Evolutionary conservation across 1,140 invertebrate species (phyloP), one percentile per base, ranked within the genome.

Genomic region (Orchesella cincta): DNA sequence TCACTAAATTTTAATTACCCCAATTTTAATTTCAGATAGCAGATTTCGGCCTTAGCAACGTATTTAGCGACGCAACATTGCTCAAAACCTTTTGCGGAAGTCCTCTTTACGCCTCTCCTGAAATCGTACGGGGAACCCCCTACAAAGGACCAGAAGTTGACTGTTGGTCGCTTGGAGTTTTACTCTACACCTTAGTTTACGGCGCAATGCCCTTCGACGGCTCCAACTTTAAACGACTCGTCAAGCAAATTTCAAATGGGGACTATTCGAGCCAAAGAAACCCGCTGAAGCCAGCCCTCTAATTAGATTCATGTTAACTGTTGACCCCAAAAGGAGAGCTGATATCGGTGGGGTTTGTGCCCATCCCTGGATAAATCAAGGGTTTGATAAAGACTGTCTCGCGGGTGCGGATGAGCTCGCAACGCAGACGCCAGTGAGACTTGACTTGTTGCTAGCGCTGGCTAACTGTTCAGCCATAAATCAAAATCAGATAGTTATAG

Each of bases 181-280:
- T 99, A 26, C 87, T 99, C 0, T 99, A 99, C 84, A 99, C 98
- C 33, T 87, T 99, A 83, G 97, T 99, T 64, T 99, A 99, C 86
- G 97, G 98, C 83, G 95, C 97, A 80, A 99, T 99, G 98, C 98
- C 98, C 31, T 99, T 99, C 86, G 97, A 99, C 87, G 97, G 97
- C 72, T 96, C 95, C 75, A 98, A 99, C 87, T 99, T 99, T 85
- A 97, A 97, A 85, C 90, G 94, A 83, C 90, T 99, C 81, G 95
- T 98, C 71, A 94, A 94, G 86, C 97, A 99, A 87, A 99, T 99
- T 83, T 97, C 96, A 76, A 91, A 93, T 84, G 96, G 96, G 1
- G 46, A 51, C 39, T 74, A 52, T 23, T 54, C 12, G 96, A 99
- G 86, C 97, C 97, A 18, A 93, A 95, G 82, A 94, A 92, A 83